Base-by-base conservation (phyloP, 2,797 vertebrate genomes). In the Geotrypetes seraphini region DNA sequence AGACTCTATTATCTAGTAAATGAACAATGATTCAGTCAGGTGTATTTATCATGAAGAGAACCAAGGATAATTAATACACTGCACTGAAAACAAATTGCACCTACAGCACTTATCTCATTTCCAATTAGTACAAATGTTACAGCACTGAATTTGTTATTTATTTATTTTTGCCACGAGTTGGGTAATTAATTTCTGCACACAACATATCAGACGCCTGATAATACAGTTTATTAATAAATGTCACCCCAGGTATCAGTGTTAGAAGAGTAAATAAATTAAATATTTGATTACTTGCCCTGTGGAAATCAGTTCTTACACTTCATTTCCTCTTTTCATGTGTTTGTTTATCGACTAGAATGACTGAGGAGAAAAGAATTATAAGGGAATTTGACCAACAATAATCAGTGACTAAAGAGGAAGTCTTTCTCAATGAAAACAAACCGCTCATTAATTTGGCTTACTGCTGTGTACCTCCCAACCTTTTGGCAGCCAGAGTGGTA, bases 41-140 rank as follows among this genome's bases (percentile, higher is more conserved):
- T 85, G 60, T 81, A 80, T 82, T 83, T 80, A 75, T 84, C 78
- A 77, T 39, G 76, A 78, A 61, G 76, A 78, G 79, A 78, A 77
- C 60, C 46, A 71, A 72, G 78, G 79, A 79, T 84, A 81, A 85
- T 85, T 77, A 84, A 85, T 83, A 78, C 70, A 75, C 72, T 69
- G 80, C 75, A 74, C 71, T 78, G 78, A 76, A 82, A 82, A 80
- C 79, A 84, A 81, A 87, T 81, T 83, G 77, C 64, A 82, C 83
- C 79, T 81, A 73, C 78, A 83, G 81, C 78, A 85, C 82, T 87
- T 84, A 83, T 77, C 83, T 83, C 79, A 70, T 83, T 84, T 83
- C 79, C 81, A 85, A 83, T 85, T 85, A 87, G 81, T 79, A 73
- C 65, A 75, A 84, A 78, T 70, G 77, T 79, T 75, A 69, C 63